Conservation (phyloP, 2,797 vertebrate species). For the Benthosema pterotum region DNA sequence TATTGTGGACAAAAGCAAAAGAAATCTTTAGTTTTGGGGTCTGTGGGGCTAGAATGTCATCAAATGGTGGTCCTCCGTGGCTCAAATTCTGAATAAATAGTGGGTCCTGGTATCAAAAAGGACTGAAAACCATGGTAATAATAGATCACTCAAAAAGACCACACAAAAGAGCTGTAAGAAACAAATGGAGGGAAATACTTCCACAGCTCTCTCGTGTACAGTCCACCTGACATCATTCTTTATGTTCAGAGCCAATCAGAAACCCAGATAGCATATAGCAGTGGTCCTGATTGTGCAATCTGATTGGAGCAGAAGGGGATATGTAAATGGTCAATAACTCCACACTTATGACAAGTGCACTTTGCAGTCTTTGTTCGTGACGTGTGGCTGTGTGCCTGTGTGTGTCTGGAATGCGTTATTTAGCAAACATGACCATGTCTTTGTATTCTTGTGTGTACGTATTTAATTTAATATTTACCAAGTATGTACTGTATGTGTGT, state of each 20-base stretch:
- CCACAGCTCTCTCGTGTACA: too few relatives aligned
- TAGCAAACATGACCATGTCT: background rate
- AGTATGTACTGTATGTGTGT: background rate
- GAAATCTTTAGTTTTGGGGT: too few relatives aligned
- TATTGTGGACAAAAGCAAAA: too few relatives aligned
- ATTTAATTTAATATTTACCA: too few relatives aligned
- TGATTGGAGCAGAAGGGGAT: constrained; percentile 13
- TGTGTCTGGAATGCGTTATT: background rate
- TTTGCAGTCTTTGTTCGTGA: background rate
- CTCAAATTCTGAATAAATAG: too few relatives aligned
- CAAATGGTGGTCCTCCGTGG: too few relatives aligned
- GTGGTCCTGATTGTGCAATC: background rate
- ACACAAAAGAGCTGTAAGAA: too few relatives aligned
- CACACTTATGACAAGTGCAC: constrained; percentile 15
- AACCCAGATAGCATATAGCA: background rate
- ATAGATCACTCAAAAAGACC: too few relatives aligned
- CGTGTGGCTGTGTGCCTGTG: constrained; percentile 5
- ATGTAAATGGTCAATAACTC: constrained; percentile 46
- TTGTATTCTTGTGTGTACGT: background rate
- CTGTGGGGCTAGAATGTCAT: too few relatives aligned
- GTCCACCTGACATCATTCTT: constrained; percentile 23
- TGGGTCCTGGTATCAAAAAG: too few relatives aligned
- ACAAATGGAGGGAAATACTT: too few relatives aligned
- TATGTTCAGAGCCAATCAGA: constrained; percentile 34
- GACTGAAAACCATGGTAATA: too few relatives aligned